Evolutionary conservation across 2,888 invertebrate species (phyloP), one percentile per base, ranked within the genome.

Genomic region (Megalurothrips usitatus): DNA sequence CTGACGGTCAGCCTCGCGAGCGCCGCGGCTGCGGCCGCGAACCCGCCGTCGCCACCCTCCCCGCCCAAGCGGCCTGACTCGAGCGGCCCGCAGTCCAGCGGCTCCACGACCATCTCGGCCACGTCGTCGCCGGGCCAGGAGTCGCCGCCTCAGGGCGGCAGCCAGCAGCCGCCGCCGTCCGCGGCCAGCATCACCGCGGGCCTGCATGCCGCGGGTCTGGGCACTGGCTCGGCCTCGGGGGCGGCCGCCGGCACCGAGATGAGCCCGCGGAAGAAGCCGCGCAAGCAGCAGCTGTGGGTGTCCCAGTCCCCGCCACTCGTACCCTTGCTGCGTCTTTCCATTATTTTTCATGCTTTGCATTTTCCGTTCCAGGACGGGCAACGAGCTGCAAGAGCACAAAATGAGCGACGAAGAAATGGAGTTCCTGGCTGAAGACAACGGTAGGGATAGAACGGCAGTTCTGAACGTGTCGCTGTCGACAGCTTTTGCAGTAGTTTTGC

Each of bases 201-300:
- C 43, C 26, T 68, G 17, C 52, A 82, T 3, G 82, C 82, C 11
- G 83, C 82, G 19, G 81, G 81, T 34, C 78, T 63, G 80, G 52
- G 52, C 81, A 80, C 75, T 23, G 23, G 82, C 84, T 82, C 79
- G 82, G 81, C 49, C 87, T 88, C 83, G 34, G 6, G 3, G 34
- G 34, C 3, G 3, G 86, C 89, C 58, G 88, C 86, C 75, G 88
- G 88, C 83, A 87, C 88, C 78, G 91, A 91, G 86, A 92, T 93
- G 87, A 93, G 93, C 81, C 96, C 97, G 0, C 89, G 97, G 82
- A 98, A 98, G 87, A 97, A 97, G 86, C 95, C 97, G 0, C 89
- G 97, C 82, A 96, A 98, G 86, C 97, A 94, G 84, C 92, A 94
- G 88, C 89, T 95, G 95, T 96, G 88, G 90, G 92, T 90, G 26